A percentile compares a stretch with the other conserved stretches of the same genome.
phyloP scores from a whole-genome alignment of 1,140 invertebrate genomes.

The Leptestheria dahalacensis region DNA sequence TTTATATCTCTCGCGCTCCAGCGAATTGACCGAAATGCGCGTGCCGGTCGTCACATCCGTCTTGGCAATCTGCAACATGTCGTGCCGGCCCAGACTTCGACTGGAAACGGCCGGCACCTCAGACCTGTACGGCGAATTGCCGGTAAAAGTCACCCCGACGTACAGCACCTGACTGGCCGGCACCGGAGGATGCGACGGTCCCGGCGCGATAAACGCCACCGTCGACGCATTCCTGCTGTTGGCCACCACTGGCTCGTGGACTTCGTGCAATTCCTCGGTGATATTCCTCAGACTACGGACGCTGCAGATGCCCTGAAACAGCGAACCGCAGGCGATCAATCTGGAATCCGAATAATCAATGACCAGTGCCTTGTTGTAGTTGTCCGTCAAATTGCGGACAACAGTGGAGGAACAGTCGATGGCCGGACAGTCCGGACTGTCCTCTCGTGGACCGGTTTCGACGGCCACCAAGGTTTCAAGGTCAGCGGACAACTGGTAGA shows the following conservation, averaged over 20 bases:
- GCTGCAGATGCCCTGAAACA: constrained; percentile 75
- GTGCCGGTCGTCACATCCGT: constrained; percentile 84
- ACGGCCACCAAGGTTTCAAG: constrained; percentile 59
- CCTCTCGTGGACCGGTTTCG: constrained; percentile 74
- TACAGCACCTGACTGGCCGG: constrained; percentile 85
- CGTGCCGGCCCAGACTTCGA: constrained; percentile 65
- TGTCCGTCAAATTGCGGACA: constrained; percentile 59
- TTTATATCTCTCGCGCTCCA: constrained; percentile 80
- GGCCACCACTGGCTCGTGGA: constrained; percentile 78
- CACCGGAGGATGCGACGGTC: constrained; percentile 52
- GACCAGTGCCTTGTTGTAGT: constrained; percentile 88
- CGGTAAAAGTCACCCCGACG: constrained; percentile 86
- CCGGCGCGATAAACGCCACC: constrained; percentile 89
- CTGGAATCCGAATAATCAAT: constrained; percentile 79
- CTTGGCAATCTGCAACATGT: constrained; percentile 78
- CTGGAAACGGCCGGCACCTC: constrained; percentile 89
- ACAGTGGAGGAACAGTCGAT: constrained; percentile 58
- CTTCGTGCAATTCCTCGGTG: constrained; percentile 53
- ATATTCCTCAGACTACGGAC: constrained; percentile 81
- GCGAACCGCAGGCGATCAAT: constrained; percentile 79
- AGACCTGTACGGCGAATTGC: constrained; percentile 79
- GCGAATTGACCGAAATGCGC: constrained; percentile 75
- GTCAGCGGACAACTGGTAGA: constrained; percentile 82
- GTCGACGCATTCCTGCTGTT: constrained; percentile 89
- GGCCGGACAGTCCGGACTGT: constrained; percentile 77